These are phyloP conservation scores for Pandemis corylana DNA, from an alignment of 2,888 invertebrate genomes.

Conservation along the genomic window DNA sequence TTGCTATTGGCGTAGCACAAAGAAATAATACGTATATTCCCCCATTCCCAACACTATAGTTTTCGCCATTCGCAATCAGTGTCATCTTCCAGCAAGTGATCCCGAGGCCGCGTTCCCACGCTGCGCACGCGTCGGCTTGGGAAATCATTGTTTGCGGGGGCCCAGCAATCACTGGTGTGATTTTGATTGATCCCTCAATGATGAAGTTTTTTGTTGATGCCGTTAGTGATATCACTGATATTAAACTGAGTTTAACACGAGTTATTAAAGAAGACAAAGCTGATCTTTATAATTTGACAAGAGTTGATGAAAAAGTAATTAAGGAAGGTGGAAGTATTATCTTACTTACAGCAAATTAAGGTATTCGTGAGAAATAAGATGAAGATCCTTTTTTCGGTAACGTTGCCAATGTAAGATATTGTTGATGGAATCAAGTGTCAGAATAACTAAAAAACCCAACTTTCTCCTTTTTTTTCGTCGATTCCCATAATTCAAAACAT, in stretches of 20 bases:
- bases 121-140: conserved; percentile 26
- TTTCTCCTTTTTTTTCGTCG: too few species aligned
- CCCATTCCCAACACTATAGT: conserved; percentile 2
- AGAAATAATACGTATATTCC: not conserved
- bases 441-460: too few species aligned
- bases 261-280: not conserved
- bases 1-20: not conserved
- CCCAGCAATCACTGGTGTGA: conserved; percentile 17
- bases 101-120: conserved; percentile 27
- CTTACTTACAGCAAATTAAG: not conserved
- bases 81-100: conserved; percentile 18
- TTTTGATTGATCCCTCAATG: conserved; percentile 30
- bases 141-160: conserved; percentile 23
- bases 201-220: conserved; percentile 15
- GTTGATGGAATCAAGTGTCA: too few species aligned
- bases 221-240: not conserved
- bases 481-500: too few species aligned
- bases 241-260: not conserved
- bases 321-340: not conserved
- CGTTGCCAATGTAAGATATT: not conserved
- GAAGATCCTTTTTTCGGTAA: too few species aligned
- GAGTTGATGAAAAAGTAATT: not conserved
- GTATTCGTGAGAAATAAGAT: too few species aligned
- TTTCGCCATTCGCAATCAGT: conserved; percentile 10
- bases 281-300: not conserved